phyloP scores from a whole-genome alignment of 1,140 invertebrate species.

The Eupristina koningsbergeri region DNA sequence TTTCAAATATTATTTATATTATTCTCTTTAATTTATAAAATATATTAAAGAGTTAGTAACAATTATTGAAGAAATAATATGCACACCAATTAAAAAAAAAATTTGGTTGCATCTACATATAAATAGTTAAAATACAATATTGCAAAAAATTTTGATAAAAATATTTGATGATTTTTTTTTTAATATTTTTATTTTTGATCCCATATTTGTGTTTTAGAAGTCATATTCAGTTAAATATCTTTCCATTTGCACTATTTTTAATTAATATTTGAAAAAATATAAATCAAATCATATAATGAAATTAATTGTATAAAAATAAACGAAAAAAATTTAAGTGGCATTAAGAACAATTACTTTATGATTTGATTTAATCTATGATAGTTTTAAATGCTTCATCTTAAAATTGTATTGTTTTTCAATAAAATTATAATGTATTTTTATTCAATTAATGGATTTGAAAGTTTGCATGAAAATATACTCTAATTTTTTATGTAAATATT shows the following conservation, averaged over 20 bases:
- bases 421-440: background rate
- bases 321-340: too few species aligned
- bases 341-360: background rate
- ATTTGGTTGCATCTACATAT: constrained; percentile 31
- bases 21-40: constrained; percentile 33
- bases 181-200: constrained; percentile 33
- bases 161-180: constrained; percentile 21
- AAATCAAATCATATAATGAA: background rate
- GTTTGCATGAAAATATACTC: background rate
- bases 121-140: constrained; percentile 40
- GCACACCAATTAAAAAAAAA: constrained; percentile 14
- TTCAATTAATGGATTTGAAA: background rate
- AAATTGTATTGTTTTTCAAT: background rate
- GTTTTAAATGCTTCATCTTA: background rate
- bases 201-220: constrained; percentile 24
- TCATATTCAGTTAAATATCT: background rate
- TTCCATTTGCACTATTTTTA: background rate
- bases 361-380: background rate
- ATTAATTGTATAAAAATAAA: too few species aligned
- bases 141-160: constrained; percentile 37
- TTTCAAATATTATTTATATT: constrained; percentile 26
- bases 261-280: background rate
- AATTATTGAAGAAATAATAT: constrained; percentile 45
- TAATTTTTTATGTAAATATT: background rate
- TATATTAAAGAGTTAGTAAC: constrained; percentile 48